Evolutionary conservation across 2,797 vertebrate genomes (phyloP), one percentile per base, ranked within the genome.

Genomic region (Melanotaenia parkinsoni): DNA sequence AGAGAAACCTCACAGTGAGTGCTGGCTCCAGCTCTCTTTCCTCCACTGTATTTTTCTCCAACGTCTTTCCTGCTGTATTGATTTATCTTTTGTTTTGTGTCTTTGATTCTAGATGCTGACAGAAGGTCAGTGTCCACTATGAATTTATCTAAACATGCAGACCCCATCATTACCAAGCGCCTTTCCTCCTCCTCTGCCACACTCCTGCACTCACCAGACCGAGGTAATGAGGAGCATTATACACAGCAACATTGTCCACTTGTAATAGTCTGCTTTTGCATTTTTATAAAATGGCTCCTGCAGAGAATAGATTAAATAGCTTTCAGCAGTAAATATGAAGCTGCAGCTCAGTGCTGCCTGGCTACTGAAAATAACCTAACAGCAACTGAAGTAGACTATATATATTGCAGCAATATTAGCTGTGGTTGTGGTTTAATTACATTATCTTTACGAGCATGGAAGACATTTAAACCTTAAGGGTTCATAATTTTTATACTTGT

Each of bases 71-170:
- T 38, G 0, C 26, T 53, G 5, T 45, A 60, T 33, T 71, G 0
- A 66, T 70, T 60, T 54, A 3, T 40, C 69, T 50, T 73, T 7
- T 43, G 12, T 63, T 22, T 10, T 62, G 56, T 67, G 37, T 72
- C 35, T 72, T 70, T 80, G 43, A 79, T 72, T 77, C 91, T 95
- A 99, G 98, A 99, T 96, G 94, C 95, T 91, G 97, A 97, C 92
- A 96, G 98, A 93, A 91, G 97, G 59, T 98, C 98, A 79, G 95
- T 98, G 92, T 99, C 98, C 92, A 99, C 98, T 76, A 95, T 98
- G 95, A 99, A 99, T 94, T 96, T 99, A 92, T 97, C 96, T 94
- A 99, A 98, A 95, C 96, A 97, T 87, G 90, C 95, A 82, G 97
- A 99, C 91, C 95, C 96, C 61, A 94, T 99, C 89, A 98, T 99